These are phyloP conservation scores for Rhinolophus sinicus DNA, from an alignment of 2,113 vertebrate genomes.

Conservation along the genomic window DNA sequence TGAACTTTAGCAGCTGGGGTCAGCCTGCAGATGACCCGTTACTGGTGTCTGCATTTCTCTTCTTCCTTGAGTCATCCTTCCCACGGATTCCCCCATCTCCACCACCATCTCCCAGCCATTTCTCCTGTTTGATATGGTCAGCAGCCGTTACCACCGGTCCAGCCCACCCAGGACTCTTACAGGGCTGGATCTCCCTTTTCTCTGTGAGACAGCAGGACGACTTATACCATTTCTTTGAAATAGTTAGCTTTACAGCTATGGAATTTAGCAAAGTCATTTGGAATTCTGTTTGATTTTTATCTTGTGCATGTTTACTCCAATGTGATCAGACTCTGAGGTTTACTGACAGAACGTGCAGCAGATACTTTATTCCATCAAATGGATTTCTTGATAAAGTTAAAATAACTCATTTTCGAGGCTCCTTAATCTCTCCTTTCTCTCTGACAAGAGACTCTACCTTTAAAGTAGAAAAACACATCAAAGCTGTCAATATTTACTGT, in stretches of 20 bases:
- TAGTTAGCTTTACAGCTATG: slow-evolving; percentile 30
- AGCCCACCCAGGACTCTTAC: background rate
- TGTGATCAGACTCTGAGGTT: background rate
- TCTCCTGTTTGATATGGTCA: background rate
- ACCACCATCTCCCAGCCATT: background rate
- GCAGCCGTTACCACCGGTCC: background rate
- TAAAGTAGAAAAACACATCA: background rate
- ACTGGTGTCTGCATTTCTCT: background rate
- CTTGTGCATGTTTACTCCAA: slow-evolving; percentile 45
- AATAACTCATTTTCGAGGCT: slow-evolving; percentile 6
- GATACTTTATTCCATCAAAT: slow-evolving; percentile 25
- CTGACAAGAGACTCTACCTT: slow-evolving; percentile 33
- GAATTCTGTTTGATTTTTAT: slow-evolving; percentile 71
- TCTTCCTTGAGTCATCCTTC: slow-evolving; percentile 5
- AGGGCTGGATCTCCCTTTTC: background rate
- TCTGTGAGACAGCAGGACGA: background rate
- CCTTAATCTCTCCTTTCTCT: slow-evolving; percentile 56
- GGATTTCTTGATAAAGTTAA: slow-evolving; percentile 48
- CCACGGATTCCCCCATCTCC: background rate
- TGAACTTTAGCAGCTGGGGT: slow-evolving; percentile 40
- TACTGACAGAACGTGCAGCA: slow-evolving; percentile 1
- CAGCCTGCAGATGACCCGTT: slow-evolving; percentile 5
- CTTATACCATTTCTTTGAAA: background rate
- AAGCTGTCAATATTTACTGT: slow-evolving; percentile 54
- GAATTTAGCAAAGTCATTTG: slow-evolving; percentile 2